Base-by-base conservation (phyloP, 2,888 invertebrate genomes). In the Leptogaster cylindrica region DNA sequence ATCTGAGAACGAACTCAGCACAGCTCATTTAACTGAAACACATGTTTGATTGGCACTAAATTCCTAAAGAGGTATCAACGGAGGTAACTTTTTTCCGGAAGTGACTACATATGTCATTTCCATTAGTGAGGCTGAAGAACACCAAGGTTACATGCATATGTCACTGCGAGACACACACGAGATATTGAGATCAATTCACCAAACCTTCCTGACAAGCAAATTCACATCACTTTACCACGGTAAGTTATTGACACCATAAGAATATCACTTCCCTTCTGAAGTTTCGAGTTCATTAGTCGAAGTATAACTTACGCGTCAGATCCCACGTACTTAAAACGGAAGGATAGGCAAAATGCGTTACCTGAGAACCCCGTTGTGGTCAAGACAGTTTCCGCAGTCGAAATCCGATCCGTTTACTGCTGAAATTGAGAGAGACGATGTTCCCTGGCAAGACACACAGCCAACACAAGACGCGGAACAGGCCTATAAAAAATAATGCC, bases 381-480 rank as follows among this genome's bases (percentile, higher is more conserved):
- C 81, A 67, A 81, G 81, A 74, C 81, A 82, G 73, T 77, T 79
- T 72, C 79, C 82, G 73, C 82, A 80, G 72, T 82, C 82, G 64
- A 81, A 81, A 72, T 81, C 81, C 73, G 78, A 77, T 73, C 76
- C 76, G 72, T 78, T 77, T 64, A 82, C 73, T 66, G 78, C 76
- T 73, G 80, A 77, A 71, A 81, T 79, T 69, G 81, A 80, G 70
- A 81, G 74, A 70, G 78, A 78, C 69, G 80, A 79, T 71, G 77
- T 76, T 72, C 79, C 80, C 73, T 81, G 81, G 75, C 81, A 81
- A 73, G 79, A 81, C 71, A 78, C 75, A 71, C 81, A 81, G 72
- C 81, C 82, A 73, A 80, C 79, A 74, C 81, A 81, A 74, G 80
- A 78, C 68, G 79, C 79, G 72, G 79, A 77, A 74, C 81, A 81